Percentiles rank a stretch among this genome's conserved stretches.
Conservation (phyloP, 2,113 vertebrate species). For the Bufo gargarizans region DNA sequence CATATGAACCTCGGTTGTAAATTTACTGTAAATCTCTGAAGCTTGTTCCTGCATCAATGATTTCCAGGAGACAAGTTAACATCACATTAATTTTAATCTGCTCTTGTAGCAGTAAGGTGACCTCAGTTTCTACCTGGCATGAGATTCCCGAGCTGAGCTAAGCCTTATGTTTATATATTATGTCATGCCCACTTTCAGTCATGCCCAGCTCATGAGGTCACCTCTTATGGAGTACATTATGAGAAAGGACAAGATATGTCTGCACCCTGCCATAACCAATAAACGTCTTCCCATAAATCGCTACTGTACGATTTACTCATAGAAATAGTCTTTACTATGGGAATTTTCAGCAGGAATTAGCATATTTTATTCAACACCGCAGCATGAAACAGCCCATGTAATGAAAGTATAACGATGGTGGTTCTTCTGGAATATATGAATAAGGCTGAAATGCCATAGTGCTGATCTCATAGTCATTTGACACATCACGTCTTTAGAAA, state of each 20-base stretch:
- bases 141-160: neutral
- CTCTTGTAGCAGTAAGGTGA: neutral
- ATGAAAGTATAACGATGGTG: neutral
- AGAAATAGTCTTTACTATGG: neutral
- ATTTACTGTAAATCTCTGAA: neutral
- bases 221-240: neutral
- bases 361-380: neutral
- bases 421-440: neutral
- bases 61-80: slow-evolving; percentile 7
- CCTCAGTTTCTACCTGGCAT: neutral
- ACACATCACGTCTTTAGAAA: too few species aligned
- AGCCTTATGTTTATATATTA: neutral
- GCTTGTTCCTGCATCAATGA: neutral
- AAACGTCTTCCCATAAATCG: neutral
- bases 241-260: neutral
- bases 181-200: neutral
- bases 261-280: neutral
- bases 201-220: neutral
- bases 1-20: neutral
- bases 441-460: neutral
- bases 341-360: neutral
- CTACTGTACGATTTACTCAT: neutral
- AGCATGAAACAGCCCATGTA: neutral
- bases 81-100: slow-evolving; percentile 4
- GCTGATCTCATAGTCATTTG: neutral